phyloP scores from a whole-genome alignment of 2,797 vertebrate species.

The Stomatorhinus walkeri region DNA sequence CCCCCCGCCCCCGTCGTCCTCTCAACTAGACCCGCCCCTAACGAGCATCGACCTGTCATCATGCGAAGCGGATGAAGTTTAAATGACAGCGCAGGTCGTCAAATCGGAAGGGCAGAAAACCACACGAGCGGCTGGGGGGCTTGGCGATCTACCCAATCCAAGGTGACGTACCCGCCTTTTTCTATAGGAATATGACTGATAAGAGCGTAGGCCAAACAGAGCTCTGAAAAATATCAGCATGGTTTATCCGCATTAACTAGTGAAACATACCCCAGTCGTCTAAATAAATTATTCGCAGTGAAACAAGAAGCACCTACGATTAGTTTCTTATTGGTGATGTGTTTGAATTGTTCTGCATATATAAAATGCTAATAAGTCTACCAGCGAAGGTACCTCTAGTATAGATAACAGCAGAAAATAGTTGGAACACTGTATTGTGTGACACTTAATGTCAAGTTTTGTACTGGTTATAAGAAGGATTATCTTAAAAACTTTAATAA shows the following conservation, averaged over 20 bases:
- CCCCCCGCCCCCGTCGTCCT: constrained; percentile 31
- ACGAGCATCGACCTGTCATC: constrained; percentile 12
- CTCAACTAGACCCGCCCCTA: constrained; percentile 37
- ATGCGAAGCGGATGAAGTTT: neutral
- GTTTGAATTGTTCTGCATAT: neutral
- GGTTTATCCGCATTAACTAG: constrained; percentile 11
- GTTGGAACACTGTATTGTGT: neutral
- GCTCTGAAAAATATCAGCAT: neutral
- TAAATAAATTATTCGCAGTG: neutral
- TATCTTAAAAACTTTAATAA: neutral
- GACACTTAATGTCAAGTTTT: neutral
- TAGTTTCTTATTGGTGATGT: neutral
- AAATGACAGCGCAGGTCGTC: constrained; percentile 33
- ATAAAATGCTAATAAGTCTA: neutral
- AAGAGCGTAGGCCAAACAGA: neutral
- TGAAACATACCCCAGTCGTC: neutral
- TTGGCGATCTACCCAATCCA: constrained; percentile 23
- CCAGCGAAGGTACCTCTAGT: neutral
- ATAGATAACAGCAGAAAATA: neutral
- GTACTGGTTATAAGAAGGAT: neutral
- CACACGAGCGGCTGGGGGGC: neutral
- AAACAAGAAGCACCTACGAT: neutral
- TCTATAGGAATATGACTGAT: constrained; percentile 14
- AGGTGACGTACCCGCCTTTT: neutral
- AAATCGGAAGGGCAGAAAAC: constrained; percentile 28